These are phyloP conservation scores for Nautilus pompilius DNA, from an alignment of 1,140 invertebrate species.

Conservation along the genomic window DNA sequence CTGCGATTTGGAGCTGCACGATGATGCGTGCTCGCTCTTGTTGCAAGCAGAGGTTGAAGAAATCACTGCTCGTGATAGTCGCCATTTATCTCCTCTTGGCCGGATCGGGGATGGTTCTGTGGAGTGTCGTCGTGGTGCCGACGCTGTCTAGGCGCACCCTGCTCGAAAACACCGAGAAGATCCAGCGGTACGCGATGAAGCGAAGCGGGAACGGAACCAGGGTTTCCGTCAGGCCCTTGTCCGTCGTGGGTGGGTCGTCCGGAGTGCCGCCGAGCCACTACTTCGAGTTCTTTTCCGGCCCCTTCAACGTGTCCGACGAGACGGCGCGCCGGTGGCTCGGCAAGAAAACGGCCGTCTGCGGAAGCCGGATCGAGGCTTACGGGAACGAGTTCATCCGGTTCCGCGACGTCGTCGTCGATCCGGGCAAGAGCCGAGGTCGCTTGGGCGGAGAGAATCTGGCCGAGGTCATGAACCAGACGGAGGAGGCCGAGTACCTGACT, in stretches of 20 bases:
- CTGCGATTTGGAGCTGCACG: too few relatives aligned
- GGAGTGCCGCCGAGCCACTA: background rate
- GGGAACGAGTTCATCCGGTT: conserved; percentile 22
- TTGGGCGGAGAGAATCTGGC: conserved; percentile 38
- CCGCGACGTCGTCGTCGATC: conserved; percentile 20
- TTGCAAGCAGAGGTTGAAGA: background rate
- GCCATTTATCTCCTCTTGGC: background rate
- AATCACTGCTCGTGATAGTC: background rate
- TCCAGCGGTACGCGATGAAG: background rate
- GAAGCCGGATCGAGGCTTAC: conserved; percentile 19
- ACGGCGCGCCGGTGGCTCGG: conserved; percentile 15
- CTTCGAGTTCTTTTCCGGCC: conserved; percentile 9
- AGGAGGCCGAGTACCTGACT: conserved; percentile 30
- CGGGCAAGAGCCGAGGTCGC: background rate
- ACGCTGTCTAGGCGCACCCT: background rate
- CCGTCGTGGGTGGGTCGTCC: too few relatives aligned
- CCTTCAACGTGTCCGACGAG: background rate
- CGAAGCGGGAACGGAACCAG: background rate
- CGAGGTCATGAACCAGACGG: conserved; percentile 36
- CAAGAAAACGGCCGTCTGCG: conserved; percentile 3
- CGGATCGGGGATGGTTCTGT: background rate
- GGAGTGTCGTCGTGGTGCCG: background rate
- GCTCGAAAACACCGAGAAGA: background rate
- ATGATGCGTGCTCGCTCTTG: background rate
- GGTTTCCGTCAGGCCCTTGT: background rate